Evolutionary conservation across 2,113 vertebrate species (phyloP).

Genomic region (Ranitomeya imitator): DNA sequence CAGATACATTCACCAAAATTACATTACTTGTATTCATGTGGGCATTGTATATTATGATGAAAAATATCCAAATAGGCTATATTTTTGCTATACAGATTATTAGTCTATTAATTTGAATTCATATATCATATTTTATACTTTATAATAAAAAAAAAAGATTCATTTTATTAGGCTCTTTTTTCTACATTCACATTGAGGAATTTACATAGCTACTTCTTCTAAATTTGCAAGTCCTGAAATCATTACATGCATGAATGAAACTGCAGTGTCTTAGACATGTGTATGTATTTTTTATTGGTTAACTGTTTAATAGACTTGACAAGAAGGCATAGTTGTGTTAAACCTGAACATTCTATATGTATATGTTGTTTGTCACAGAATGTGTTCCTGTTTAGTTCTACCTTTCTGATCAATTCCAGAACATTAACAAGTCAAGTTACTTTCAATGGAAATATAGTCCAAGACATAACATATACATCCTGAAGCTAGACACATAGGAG

Average conservation of each 20-base stretch:
- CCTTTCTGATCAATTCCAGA: slow-evolving; percentile 88
- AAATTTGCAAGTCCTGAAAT: neutral
- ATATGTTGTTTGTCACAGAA: slow-evolving; percentile 75
- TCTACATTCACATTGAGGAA: neutral
- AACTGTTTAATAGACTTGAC: slow-evolving; percentile 49
- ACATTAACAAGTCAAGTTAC: slow-evolving; percentile 80
- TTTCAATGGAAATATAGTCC: slow-evolving; percentile 73
- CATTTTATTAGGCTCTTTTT: no score
- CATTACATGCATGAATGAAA: neutral
- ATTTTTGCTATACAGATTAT: slow-evolving; percentile 67
- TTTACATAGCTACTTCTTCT: neutral
- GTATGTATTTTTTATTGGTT: slow-evolving; percentile 21
- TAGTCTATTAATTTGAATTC: neutral
- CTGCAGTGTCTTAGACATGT: neutral
- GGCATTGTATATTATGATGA: neutral
- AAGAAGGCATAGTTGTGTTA: slow-evolving; percentile 59
- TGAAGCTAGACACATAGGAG: slow-evolving; percentile 67
- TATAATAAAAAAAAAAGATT: neutral
- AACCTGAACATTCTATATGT: slow-evolving; percentile 70
- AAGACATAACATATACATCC: slow-evolving; percentile 87
- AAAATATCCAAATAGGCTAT: slow-evolving; percentile 59
- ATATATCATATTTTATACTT: neutral
- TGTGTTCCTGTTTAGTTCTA: slow-evolving; percentile 68
- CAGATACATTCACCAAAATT: neutral
- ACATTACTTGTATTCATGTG: slow-evolving; percentile 62